A percentile compares a stretch with the other conserved stretches of the same genome.
Evolutionary conservation across 1,140 invertebrate genomes (phyloP).

Genomic region (Ceratitis capitata): DNA sequence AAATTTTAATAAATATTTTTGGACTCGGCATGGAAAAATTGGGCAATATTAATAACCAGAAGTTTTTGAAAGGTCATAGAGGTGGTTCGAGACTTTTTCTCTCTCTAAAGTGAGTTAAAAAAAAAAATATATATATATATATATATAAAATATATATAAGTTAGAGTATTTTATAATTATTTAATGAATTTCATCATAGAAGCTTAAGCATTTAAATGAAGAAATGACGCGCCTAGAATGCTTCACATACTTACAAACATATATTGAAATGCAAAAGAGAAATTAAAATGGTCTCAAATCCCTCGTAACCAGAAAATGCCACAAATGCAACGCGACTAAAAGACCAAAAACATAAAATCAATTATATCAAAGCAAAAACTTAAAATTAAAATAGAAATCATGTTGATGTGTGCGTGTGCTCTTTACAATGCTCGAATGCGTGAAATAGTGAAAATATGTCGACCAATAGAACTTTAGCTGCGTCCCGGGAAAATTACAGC

Average conservation of each 20-base stretch:
- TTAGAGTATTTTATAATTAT: background rate
- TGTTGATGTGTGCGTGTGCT: background rate
- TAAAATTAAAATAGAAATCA: background rate
- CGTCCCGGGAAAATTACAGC: background rate
- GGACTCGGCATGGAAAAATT: no score
- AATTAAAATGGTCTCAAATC: background rate
- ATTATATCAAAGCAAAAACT: background rate
- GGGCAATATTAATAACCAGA: no score
- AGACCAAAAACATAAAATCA: no score
- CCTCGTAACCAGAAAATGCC: background rate
- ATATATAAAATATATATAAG: background rate
- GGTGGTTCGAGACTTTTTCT: no score
- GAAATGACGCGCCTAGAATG: background rate
- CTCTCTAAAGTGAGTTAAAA: no score
- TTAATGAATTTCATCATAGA: background rate
- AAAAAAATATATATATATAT: no score
- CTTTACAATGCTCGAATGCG: background rate
- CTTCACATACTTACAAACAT: background rate
- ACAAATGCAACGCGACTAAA: background rate
- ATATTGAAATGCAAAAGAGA: background rate
- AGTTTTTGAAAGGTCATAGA: no score
- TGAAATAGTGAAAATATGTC: background rate
- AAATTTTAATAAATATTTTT: no score
- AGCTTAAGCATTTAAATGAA: background rate
- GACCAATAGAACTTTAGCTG: background rate